Evolutionary conservation across 2,888 invertebrate species (phyloP).

Genomic region (Cheilosia vernalis): DNA sequence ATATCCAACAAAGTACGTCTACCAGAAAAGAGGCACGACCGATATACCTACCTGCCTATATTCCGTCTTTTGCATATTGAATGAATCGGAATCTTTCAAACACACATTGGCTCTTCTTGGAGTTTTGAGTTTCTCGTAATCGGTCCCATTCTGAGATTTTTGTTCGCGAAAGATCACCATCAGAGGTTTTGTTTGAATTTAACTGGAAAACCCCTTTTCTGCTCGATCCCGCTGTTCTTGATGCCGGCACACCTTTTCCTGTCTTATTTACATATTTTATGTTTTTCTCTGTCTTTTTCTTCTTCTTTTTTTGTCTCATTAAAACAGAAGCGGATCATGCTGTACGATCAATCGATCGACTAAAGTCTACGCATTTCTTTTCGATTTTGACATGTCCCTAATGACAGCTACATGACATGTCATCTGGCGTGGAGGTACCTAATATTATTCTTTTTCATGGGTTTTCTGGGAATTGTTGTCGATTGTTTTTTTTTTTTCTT

Average conservation of each 20-base stretch:
- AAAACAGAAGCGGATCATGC: slow-evolving; percentile 69
- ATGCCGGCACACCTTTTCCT: slow-evolving; percentile 69
- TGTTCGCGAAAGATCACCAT: slow-evolving; percentile 65
- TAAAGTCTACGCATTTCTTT: slow-evolving; percentile 30
- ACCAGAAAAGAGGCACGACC: slow-evolving; percentile 38
- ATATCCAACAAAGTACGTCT: not conserved
- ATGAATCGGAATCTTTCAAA: slow-evolving; percentile 54
- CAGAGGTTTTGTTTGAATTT: slow-evolving; percentile 57
- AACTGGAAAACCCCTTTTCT: slow-evolving; percentile 68
- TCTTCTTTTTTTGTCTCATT: not conserved
- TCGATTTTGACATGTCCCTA: slow-evolving; percentile 36
- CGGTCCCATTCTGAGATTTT: slow-evolving; percentile 69
- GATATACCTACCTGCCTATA: slow-evolving; percentile 28
- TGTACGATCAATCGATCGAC: slow-evolving; percentile 56
- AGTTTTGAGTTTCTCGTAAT: slow-evolving; percentile 61
- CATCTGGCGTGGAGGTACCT: slow-evolving; percentile 38
- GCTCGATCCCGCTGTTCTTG: slow-evolving; percentile 6
- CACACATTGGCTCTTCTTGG: slow-evolving; percentile 10
- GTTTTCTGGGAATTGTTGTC: slow-evolving; percentile 54
- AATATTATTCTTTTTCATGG: slow-evolving; percentile 41
- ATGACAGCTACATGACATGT: slow-evolving; percentile 64
- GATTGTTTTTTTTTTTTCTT: not conserved
- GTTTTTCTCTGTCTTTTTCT: slow-evolving; percentile 2
- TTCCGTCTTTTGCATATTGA: slow-evolving; percentile 70
- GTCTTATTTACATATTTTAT: slow-evolving; percentile 65